Conservation (phyloP, 2,113 vertebrate genomes). For the Gopherus flavomarginatus region DNA sequence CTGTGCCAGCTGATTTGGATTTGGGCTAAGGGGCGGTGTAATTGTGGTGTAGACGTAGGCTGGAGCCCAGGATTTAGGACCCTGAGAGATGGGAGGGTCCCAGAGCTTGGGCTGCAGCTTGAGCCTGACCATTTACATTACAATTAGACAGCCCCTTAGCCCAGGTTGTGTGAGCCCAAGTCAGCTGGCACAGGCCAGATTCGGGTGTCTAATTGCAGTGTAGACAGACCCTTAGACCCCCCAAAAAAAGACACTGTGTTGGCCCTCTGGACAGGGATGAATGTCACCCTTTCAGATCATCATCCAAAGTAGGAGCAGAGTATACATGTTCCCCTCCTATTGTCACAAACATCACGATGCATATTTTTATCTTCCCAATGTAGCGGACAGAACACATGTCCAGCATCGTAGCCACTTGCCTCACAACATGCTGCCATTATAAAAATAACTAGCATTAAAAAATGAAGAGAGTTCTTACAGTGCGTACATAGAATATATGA, state of each 20-base stretch:
- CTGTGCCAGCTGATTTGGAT: not conserved
- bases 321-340: not conserved
- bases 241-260: accelerated
- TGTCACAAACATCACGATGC: conserved; percentile 51
- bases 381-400: not conserved
- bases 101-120: not conserved
- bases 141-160: not conserved
- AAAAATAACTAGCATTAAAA: not conserved
- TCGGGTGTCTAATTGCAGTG: not conserved
- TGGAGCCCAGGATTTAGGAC: not conserved
- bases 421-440: not conserved
- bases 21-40: not conserved
- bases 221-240: not conserved
- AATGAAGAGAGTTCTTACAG: not conserved
- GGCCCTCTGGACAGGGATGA: conserved; percentile 42
- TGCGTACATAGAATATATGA: not conserved
- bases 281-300: conserved; percentile 56
- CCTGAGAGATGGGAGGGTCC: not conserved
- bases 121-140: not conserved
- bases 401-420: not conserved
- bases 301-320: not conserved
- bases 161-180: not conserved
- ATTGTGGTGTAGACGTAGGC: not conserved
- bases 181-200: not conserved
- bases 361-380: not conserved